Percentiles rank a stretch among this genome's conserved stretches.
Evolutionary conservation across 2,113 vertebrate genomes (phyloP).

Genomic region (Jaculus jaculus): DNA sequence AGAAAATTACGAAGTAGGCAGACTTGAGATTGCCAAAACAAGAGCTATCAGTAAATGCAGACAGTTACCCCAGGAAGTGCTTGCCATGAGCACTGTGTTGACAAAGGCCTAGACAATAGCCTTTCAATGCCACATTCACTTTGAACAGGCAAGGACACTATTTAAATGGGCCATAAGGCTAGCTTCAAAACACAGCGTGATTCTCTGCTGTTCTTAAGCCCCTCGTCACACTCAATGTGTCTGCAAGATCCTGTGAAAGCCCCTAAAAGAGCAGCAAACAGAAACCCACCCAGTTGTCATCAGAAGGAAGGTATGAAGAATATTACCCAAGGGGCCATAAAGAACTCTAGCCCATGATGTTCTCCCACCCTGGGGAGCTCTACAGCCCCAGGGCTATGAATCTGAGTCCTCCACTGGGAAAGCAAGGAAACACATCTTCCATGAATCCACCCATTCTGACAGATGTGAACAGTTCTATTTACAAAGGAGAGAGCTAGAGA

Average conservation of each 20-base stretch:
- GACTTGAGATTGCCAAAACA: not conserved
- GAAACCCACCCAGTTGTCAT: not conserved
- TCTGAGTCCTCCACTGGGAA: not conserved
- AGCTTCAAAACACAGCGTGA: not conserved
- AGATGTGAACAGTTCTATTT: not conserved
- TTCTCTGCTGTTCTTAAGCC: not conserved
- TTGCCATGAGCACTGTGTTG: not conserved
- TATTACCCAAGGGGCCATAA: not conserved
- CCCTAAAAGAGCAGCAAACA: not conserved
- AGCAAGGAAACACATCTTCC: not conserved
- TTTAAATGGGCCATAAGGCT: not conserved
- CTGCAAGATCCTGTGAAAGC: not conserved
- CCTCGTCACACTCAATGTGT: not conserved
- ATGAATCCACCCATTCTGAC: not conserved
- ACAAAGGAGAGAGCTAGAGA: not conserved
- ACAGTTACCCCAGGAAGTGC: not conserved
- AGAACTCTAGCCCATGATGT: rapidly evolving
- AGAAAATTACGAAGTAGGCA: conserved; percentile 15
- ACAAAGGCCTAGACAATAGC: not conserved
- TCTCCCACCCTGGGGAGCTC: not conserved
- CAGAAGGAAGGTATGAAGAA: not conserved
- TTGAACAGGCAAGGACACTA: not conserved
- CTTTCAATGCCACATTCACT: not conserved
- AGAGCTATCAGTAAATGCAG: not conserved
- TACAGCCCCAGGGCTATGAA: not conserved